These are phyloP conservation scores for Chloebia gouldiae DNA, from an alignment of 2,113 vertebrate genomes.

Conservation along the genomic window DNA sequence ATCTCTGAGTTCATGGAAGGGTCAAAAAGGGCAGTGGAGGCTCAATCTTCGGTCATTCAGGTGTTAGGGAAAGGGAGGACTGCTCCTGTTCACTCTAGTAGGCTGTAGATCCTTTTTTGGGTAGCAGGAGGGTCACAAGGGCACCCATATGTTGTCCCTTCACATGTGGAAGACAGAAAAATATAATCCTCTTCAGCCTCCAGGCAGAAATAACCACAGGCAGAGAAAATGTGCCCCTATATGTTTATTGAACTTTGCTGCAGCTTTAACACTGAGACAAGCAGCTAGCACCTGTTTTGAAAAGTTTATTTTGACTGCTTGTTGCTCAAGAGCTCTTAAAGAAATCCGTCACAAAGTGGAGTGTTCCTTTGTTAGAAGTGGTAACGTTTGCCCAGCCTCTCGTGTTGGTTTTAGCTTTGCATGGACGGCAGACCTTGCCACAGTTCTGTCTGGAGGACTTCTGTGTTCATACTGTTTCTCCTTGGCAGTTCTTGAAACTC, in stretches of 20 bases:
- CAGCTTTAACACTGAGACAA: neutral
- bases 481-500: neutral
- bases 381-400: neutral
- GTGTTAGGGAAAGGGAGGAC: neutral
- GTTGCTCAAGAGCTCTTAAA: neutral
- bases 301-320: neutral
- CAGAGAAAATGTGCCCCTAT: neutral
- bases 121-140: neutral
- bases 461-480: neutral
- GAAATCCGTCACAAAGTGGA: neutral
- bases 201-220: neutral
- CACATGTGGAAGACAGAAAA: neutral
- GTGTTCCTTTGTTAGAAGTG: neutral
- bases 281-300: neutral
- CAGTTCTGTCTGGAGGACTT: neutral
- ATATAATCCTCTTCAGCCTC: neutral
- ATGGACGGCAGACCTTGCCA: neutral
- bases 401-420: neutral
- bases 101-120: rapidly evolving
- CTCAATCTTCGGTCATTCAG: neutral
- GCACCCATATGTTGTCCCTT: neutral
- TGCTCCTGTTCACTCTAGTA: neutral
- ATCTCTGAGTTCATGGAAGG: neutral
- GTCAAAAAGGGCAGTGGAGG: neutral
- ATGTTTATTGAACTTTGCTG: neutral